phyloP scores from a whole-genome alignment of 1,140 invertebrate genomes.

The Octopus bimaculoides region DNA sequence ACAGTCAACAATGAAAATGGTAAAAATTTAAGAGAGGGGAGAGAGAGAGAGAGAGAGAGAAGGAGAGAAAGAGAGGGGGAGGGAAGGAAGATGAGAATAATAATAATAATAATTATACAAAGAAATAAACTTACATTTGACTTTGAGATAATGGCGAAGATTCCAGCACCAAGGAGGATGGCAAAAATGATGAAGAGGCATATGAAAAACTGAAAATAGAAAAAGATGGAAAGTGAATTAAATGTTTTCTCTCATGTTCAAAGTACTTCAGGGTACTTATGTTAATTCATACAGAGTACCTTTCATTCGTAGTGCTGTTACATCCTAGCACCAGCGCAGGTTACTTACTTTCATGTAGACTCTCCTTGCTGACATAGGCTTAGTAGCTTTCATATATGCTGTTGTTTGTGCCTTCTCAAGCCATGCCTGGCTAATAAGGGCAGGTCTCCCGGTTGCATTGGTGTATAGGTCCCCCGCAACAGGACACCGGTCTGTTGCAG shows the following conservation, averaged over 20 bases:
- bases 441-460: too few relatives aligned
- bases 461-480: too few relatives aligned
- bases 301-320: not conserved
- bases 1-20: too few relatives aligned
- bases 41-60: not conserved
- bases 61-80: not conserved
- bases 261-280: too few relatives aligned
- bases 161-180: constrained; percentile 48
- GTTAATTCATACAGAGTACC: too few relatives aligned
- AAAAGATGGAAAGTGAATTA: constrained; percentile 1
- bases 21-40: not conserved
- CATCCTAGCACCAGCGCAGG: not conserved
- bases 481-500: too few relatives aligned
- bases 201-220: constrained; percentile 51
- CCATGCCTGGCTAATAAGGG: too few relatives aligned
- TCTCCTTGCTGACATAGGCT: too few relatives aligned
- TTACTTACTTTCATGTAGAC: too few relatives aligned
- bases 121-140: constrained; percentile 41
- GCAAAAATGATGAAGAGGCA: constrained; percentile 53
- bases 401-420: too few relatives aligned
- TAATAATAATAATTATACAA: not conserved
- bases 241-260: too few relatives aligned
- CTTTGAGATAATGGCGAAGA: constrained; percentile 50
- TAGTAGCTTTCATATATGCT: too few relatives aligned
- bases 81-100: not conserved